phyloP scores from a whole-genome alignment of 2,888 invertebrate genomes.

The Acrobasis suavella region DNA sequence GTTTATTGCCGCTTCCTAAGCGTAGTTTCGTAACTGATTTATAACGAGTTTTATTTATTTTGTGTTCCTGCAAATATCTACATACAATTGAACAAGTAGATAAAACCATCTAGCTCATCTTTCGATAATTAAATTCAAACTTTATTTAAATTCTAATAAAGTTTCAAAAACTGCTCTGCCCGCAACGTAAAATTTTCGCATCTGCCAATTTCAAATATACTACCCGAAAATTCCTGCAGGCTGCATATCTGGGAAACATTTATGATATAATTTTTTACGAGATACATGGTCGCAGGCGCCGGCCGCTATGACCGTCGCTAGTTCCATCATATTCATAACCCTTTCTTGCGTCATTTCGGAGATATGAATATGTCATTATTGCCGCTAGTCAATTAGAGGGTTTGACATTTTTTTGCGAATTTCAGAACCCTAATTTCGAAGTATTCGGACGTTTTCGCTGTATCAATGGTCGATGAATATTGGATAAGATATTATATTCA shows the following conservation, averaged over 20 bases:
- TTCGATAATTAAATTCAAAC: too few species aligned
- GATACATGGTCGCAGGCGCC: conserved; percentile 72
- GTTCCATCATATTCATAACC: conserved; percentile 70
- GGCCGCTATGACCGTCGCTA: conserved; percentile 59
- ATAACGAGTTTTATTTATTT: too few species aligned
- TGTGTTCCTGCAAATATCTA: too few species aligned
- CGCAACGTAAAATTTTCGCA: conserved; percentile 4
- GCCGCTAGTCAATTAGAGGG: conserved; percentile 69
- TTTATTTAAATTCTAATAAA: too few species aligned
- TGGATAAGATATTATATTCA: conserved; percentile 27
- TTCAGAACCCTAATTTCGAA: conserved; percentile 11
- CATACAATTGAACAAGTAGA: too few species aligned
- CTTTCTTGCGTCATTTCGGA: conserved; percentile 45
- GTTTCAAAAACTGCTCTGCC: too few species aligned
- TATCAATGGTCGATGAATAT: conserved; percentile 40
- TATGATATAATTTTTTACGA: conserved; percentile 62
- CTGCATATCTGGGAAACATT: conserved; percentile 56
- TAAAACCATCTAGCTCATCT: too few species aligned
- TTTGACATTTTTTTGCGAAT: conserved; percentile 22
- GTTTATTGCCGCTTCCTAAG: too few species aligned
- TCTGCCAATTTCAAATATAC: conserved; percentile 43
- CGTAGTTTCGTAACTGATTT: too few species aligned
- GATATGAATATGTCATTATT: conserved; percentile 77
- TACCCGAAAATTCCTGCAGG: conserved; percentile 47
- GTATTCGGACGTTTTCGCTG: conserved; percentile 13